These are phyloP conservation scores for Lasius fuliginosus DNA, from an alignment of 2,888 invertebrate genomes.

Conservation along the genomic window DNA sequence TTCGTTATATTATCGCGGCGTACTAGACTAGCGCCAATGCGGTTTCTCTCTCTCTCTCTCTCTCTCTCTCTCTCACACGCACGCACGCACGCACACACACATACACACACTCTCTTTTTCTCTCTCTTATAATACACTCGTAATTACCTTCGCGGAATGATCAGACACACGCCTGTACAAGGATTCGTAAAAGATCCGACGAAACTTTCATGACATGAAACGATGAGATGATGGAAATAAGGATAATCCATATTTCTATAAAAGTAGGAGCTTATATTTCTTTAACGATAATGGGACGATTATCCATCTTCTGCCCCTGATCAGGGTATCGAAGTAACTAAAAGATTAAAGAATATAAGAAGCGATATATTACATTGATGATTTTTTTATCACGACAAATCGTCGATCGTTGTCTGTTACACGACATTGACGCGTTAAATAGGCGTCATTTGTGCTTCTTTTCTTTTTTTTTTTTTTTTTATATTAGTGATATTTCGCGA, in stretches of 20 bases:
- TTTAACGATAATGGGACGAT: not conserved
- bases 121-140: conserved; percentile 80
- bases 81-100: conserved; percentile 34
- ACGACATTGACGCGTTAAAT: not conserved
- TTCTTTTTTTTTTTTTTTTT: too few species aligned
- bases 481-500: not conserved
- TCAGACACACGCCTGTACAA: conserved; percentile 79
- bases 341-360: conserved; percentile 8
- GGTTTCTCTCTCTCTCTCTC: conserved; percentile 44
- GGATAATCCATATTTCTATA: not conserved
- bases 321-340: not conserved
- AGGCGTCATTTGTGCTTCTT: not conserved
- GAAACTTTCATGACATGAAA: not conserved
- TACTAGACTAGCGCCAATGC: conserved; percentile 70
- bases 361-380: not conserved
- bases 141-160: conserved; percentile 83
- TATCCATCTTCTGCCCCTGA: not conserved
- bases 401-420: not conserved
- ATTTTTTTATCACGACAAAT: conserved; percentile 3
- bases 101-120: conserved; percentile 52
- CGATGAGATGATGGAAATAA: conserved; percentile 13
- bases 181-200: conserved; percentile 4
- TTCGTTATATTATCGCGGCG: conserved; percentile 83
- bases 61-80: conserved; percentile 37
- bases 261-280: not conserved